Base-by-base conservation (phyloP, 2,888 invertebrate genomes). In the Chaitophorus viminalis region DNA sequence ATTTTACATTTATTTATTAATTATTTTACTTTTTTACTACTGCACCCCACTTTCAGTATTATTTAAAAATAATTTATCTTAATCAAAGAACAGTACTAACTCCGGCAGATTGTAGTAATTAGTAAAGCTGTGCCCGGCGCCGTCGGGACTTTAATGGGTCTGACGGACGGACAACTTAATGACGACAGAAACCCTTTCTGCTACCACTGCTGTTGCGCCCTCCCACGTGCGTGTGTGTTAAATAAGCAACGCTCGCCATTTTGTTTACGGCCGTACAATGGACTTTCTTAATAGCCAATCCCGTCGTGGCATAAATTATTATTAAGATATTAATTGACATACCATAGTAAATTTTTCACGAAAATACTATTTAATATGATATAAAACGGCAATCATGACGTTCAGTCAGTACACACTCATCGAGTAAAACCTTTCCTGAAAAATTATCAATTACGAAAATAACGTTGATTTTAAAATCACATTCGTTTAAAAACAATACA, bases 11-110 rank as follows among this genome's bases (percentile, higher is more conserved):
- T 46, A 46, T 46, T 46, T 60, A 60, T 75, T 75, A 25, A 6
- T 29, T 36, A 31, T 75, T 75, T 75, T 25, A 21, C 2, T 33
- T 74, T 60, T 11, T 25, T 29, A 29, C 70, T 6, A 3, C 70
- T 29, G 14, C 65, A 33, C n/a, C 52, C 3, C 33, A 60, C 1
- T 65, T 18, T 21, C 11, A 25, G 29, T 33, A 11, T 31, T 85
- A 85, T 85, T 85, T 85, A 76, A 77, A 85, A 85, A 68, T 68
- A 77, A 85, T 85, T 77, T 52, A 85, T 85, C 84, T 85, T 85
- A 68, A 77, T 85, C 76, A 77, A 76, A 84, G 46, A 83, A 83
- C 75, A 33, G 60, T 11, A 18, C 18, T 33, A 29, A 21, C 39
- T n/a, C 77, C 54, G 74, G 52, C 46, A 39, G 76, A 76, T 65